phyloP scores from a whole-genome alignment of 2,113 vertebrate species.

The Spilogale gracilis region DNA sequence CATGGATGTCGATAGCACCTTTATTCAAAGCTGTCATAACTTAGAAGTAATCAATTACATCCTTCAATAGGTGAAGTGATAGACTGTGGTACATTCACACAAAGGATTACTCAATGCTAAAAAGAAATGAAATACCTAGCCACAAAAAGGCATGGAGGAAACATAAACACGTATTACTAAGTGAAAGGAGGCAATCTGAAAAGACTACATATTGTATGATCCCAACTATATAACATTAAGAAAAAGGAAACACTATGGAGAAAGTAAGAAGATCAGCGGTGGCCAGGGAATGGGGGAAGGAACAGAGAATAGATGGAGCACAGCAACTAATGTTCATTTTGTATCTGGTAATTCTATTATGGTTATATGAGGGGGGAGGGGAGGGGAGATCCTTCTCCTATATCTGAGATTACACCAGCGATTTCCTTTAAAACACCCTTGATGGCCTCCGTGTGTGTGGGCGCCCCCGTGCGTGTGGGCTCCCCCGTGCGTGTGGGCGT shows the following conservation, averaged over 20 bases:
- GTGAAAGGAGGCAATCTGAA: background rate
- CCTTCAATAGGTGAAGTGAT: background rate
- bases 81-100: background rate
- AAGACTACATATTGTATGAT: background rate
- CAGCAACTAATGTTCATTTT: background rate
- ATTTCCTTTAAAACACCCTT: background rate
- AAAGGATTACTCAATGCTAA: background rate
- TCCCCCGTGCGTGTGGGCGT: no score
- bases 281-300: background rate
- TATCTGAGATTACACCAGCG: background rate
- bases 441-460: no score
- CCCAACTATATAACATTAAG: background rate
- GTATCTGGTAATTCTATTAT: background rate
- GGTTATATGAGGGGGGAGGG: fast-evolving
- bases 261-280: background rate
- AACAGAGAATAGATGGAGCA: background rate
- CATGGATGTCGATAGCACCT: no score
- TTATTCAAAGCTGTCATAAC: background rate
- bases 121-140: background rate
- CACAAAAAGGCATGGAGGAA: background rate
- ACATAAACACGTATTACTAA: background rate
- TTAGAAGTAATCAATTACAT: background rate
- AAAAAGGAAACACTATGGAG: background rate
- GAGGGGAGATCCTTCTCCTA: background rate
- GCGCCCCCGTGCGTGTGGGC: no score